phyloP scores from a whole-genome alignment of 2,797 vertebrate species.

The Mallotus villosus region DNA sequence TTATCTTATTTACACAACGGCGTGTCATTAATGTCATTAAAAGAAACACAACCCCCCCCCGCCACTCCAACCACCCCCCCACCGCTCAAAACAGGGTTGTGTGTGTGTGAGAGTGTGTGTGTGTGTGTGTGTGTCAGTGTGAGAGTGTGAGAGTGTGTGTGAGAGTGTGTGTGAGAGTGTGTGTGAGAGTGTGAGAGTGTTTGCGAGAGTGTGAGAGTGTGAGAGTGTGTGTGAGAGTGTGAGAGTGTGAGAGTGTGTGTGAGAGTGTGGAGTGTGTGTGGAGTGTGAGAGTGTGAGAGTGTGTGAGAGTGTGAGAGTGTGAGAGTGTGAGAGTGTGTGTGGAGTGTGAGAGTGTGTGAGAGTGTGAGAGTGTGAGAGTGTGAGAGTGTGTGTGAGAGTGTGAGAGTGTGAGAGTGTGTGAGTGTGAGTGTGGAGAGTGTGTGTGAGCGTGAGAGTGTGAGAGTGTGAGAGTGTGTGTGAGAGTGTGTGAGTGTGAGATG shows the following conservation, averaged over 20 bases:
- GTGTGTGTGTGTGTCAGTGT: constrained; percentile 2
- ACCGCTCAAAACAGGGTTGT: no score
- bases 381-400: neutral
- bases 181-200: no score
- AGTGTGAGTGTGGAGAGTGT: neutral
- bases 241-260: neutral
- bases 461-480: neutral
- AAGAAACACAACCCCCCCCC: no score
- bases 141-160: no score
- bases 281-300: neutral
- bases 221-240: neutral
- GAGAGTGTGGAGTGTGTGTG: constrained; percentile 3
- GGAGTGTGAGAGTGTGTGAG: neutral
- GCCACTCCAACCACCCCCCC: no score
- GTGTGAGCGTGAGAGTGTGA: neutral
- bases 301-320: neutral
- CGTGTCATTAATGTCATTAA: no score
- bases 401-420: neutral
- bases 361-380: neutral
- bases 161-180: no score
- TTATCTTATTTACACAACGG: no score
- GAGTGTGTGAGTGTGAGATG: constrained; percentile 9
- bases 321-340: constrained; percentile 4
- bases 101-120: neutral
- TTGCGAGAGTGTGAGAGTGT: no score